These are phyloP conservation scores for Tychaedon coryphoeus DNA, from an alignment of 2,113 vertebrate genomes.

Conservation along the genomic window DNA sequence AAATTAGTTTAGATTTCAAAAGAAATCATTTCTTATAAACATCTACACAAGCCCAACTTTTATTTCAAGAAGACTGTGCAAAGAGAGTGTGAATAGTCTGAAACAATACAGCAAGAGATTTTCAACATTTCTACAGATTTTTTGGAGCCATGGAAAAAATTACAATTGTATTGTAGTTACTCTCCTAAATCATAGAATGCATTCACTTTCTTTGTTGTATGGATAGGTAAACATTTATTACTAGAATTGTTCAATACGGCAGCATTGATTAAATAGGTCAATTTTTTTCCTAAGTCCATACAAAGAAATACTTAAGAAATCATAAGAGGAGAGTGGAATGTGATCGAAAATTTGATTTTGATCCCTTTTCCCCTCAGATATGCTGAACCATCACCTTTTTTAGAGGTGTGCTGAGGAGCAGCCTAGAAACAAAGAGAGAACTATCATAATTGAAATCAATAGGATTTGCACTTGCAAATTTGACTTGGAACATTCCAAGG, in stretches of 20 bases:
- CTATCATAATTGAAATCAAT: background rate
- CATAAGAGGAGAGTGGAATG: background rate
- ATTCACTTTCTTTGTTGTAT: background rate
- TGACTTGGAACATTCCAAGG: background rate
- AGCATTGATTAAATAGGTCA: background rate
- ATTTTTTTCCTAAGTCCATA: background rate
- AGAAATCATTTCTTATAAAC: background rate
- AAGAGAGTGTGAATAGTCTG: background rate
- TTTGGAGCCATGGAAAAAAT: background rate
- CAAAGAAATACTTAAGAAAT: background rate
- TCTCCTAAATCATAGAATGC: background rate
- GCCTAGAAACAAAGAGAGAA: background rate
- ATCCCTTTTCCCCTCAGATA: background rate
- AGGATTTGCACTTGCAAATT: background rate
- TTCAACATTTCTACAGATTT: background rate
- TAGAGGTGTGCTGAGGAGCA: background rate
- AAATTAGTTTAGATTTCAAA: background rate
- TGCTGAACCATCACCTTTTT: background rate
- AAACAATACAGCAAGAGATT: rapidly evolving
- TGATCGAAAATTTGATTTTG: background rate
- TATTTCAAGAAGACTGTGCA: background rate
- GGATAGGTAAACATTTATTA: background rate
- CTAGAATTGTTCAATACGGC: background rate
- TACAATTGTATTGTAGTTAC: background rate
- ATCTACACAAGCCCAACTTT: background rate